Percentiles rank a stretch among this genome's conserved stretches.
Evolutionary conservation across 2,797 vertebrate genomes (phyloP).

Genomic region (Diplodus sargus): DNA sequence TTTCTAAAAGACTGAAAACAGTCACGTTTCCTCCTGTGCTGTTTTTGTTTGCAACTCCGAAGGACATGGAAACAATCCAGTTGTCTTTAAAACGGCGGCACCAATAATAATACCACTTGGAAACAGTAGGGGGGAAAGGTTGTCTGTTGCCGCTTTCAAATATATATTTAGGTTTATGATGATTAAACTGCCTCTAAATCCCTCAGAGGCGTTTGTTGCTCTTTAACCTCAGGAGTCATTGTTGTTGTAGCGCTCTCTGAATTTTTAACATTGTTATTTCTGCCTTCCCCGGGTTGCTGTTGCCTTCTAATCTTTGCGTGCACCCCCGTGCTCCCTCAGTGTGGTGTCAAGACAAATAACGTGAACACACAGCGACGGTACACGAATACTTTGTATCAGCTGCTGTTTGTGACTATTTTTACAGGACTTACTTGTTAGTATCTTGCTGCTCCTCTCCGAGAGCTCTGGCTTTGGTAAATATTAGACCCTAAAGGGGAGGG

Average conservation of each 20-base stretch:
- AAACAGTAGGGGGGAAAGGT: no score
- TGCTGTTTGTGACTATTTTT: slow-evolving; percentile 15
- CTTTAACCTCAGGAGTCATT: slow-evolving; percentile 4
- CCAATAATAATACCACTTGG: no score
- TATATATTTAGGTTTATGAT: slow-evolving; percentile 18
- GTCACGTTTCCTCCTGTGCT: no score
- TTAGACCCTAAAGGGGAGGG: slow-evolving; percentile 8
- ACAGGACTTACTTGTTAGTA: neutral
- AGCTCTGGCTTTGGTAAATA: slow-evolving; percentile 34
- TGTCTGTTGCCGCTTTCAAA: slow-evolving; percentile 4
- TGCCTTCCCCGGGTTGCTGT: slow-evolving; percentile 29
- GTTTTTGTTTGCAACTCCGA: no score
- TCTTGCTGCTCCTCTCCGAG: neutral
- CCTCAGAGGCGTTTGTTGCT: slow-evolving; percentile 28
- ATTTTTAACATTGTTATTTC: slow-evolving; percentile 42
- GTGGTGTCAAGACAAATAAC: slow-evolving; percentile 27
- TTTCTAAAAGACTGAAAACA: neutral
- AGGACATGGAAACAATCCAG: no score
- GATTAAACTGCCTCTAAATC: slow-evolving; percentile 23
- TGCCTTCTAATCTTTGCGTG: slow-evolving; percentile 46
- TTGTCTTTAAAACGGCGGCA: no score
- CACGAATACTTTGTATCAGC: slow-evolving; percentile 10
- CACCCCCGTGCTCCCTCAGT: slow-evolving; percentile 9
- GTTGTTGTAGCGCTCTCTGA: slow-evolving; percentile 6
- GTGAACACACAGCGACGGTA: slow-evolving; percentile 6